Base-by-base conservation (phyloP, 2,113 vertebrate genomes). In the Morone saxatilis region DNA sequence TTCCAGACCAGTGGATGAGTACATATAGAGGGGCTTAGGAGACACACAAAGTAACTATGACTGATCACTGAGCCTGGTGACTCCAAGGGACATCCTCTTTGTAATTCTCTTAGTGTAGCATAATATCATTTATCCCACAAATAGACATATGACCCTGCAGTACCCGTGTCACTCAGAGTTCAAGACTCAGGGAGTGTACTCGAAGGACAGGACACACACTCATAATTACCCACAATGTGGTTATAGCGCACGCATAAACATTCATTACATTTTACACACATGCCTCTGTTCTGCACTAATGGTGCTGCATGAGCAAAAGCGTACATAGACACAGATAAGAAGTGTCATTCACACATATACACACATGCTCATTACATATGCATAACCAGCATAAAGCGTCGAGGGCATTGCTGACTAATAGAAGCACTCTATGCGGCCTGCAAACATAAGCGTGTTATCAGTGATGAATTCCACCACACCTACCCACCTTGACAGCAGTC, bases 81-180 rank as follows among this genome's bases (percentile, higher is more conserved):
- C 90, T 91, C 86, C 88, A 80, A 93, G 93, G 93, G 93, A 94
- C 92, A 93, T 94, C 93, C 92, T 94, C 92, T 89, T 71, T 93
- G 91, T 94, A 93, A 94, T 94, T 94, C 94, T 92, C 92, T 93
- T 94, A 94, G 88, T 90, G 93, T 88, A 85, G 92, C 89, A 90
- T 93, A 92, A 94, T 93, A 87, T 91, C 86, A 95, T 95, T 93
- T 94, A 93, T 93, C 93, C 90, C 78, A 67, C 91, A 94, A 93
- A 94, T 92, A 92, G 95, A 94, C 92, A 76, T 71, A 69, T 94
- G 95, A 95, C 93, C 93, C 93, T 71, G 71, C 88, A 78, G 75
- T 89, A 85, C 86, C 86, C 91, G 88, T 91, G 94, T 94, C 94
- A 94, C 88, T 86, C 74, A 80, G 88, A 94, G 94, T 94, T 95